Base-by-base conservation (phyloP, 2,797 vertebrate species). In the Vespertilio murinus region DNA sequence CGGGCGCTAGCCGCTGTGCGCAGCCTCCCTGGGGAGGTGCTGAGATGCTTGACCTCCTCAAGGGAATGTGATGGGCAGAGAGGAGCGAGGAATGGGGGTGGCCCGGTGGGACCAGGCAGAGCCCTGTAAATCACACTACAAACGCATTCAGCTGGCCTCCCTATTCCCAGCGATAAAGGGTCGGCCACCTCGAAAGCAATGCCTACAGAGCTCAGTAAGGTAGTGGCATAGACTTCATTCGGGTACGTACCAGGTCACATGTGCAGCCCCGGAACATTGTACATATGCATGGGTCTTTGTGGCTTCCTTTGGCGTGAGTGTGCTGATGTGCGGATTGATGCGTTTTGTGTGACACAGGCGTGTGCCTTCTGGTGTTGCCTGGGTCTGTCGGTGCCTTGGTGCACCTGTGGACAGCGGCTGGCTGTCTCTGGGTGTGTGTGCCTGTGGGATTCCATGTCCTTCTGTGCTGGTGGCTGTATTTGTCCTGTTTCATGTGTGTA, bases 181-280 rank as follows among this genome's bases (percentile, higher is more conserved):
- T 52, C 0, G 77, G 52, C 95, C 85, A 90, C 95, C 93, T 95
- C 96, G 88, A 85, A 79, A 64, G 85, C 56, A 86, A 78, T 74
- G 75, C 74, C 78, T 90, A 88, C 81, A 87, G 85, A 88, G 61
- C 78, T n/a, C 4, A 1, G 45, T 79, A 71, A 71, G 67, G 82
- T 33, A 18, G 69, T 3, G 20, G 80, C 11, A 2, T n/a, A 87
- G 54, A 40, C 52, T 90, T 14, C 17, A 73, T 47, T 69, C n/a
- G 65, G 85, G 67, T 35, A 64, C 35, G 22, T 54, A 65, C 33
- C n/a, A 33, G 33, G 54, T 85, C 79, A 93, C 47, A 73, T 56
- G 67, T 88, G 49, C 1, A 86, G 67, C 61, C 35, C 35, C 22
- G 8, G 28, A 84, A 35, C n/a, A 9, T 42, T 30, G 30, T 22